These are phyloP conservation scores for Cossypha polioptera DNA, from an alignment of 2,797 vertebrate species.

Conservation along the genomic window DNA sequence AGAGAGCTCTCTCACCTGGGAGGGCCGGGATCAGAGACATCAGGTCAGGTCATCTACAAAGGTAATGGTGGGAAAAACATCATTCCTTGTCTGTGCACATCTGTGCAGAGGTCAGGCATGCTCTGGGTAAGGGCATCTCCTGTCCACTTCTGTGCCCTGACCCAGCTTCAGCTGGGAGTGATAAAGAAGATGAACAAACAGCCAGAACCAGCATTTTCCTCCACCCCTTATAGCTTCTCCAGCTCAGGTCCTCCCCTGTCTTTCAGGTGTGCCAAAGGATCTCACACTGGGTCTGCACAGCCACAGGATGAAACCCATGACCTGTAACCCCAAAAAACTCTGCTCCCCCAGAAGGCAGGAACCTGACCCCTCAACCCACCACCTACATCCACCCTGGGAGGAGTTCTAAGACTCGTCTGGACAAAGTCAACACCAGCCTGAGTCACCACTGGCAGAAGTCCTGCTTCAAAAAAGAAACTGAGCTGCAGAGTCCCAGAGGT, in stretches of 20 bases:
- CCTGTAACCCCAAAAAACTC: not conserved
- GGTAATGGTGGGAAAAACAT: not conserved
- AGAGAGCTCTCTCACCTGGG: not conserved
- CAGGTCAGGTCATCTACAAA: not conserved
- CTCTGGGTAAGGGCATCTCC: not conserved
- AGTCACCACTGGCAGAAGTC: not conserved
- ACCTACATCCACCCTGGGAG: not conserved
- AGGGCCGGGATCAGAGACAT: not conserved
- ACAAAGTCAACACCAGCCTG: not conserved
- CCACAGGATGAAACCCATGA: not conserved
- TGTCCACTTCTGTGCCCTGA: not conserved
- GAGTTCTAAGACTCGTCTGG: not conserved
- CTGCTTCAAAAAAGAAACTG: not conserved
- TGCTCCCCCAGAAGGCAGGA: not conserved
- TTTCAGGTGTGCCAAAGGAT: not conserved
- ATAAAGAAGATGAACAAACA: not conserved
- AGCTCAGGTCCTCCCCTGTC: not conserved
- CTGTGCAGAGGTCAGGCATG: not conserved
- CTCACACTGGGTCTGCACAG: fast-evolving
- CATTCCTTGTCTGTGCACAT: not conserved
- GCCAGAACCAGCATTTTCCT: not conserved
- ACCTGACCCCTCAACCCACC: not conserved
- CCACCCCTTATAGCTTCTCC: not conserved
- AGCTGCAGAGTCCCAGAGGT: not conserved
- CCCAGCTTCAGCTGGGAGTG: not conserved